Percentiles rank a stretch among this genome's conserved stretches.
Evolutionary conservation across 2,113 vertebrate species (phyloP).

Genomic region (Sebastes schlegelii): DNA sequence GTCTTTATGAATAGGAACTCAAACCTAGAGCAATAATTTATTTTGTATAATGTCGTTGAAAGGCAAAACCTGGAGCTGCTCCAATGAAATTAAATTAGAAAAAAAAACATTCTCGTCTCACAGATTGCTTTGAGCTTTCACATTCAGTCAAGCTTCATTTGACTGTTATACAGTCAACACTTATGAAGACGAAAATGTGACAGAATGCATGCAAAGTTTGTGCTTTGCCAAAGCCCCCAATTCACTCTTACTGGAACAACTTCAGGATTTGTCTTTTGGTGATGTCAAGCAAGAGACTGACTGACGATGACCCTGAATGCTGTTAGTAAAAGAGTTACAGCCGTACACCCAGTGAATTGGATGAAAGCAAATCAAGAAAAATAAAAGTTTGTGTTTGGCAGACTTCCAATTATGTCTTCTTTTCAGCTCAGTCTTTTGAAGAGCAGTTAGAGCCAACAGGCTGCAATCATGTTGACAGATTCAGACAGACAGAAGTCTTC

Average conservation of each 20-base stretch:
- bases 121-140: slow-evolving; percentile 15
- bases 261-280: slow-evolving; percentile 7
- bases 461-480: slow-evolving; percentile 12
- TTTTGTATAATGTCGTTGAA: slow-evolving; percentile 11
- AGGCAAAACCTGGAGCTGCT: slow-evolving; percentile 24
- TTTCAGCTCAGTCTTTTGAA: neutral
- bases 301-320: neutral
- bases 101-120: neutral
- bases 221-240: slow-evolving; percentile 22
- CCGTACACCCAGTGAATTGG: neutral
- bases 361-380: neutral
- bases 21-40: slow-evolving; percentile 8
- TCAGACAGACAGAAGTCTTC: slow-evolving; percentile 6
- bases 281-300: slow-evolving; percentile 12
- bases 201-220: slow-evolving; percentile 9
- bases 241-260: slow-evolving; percentile 21
- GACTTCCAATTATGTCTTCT: neutral
- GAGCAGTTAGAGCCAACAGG: neutral
- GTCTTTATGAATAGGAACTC: slow-evolving; percentile 4
- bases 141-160: slow-evolving; percentile 30
- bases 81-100: slow-evolving; percentile 13
- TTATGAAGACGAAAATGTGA: slow-evolving; percentile 33
- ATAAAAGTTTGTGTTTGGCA: neutral
- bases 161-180: slow-evolving; percentile 17
- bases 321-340: neutral